Conservation (phyloP, 2,888 invertebrate genomes). For the Tanytarsus gracilentus region DNA sequence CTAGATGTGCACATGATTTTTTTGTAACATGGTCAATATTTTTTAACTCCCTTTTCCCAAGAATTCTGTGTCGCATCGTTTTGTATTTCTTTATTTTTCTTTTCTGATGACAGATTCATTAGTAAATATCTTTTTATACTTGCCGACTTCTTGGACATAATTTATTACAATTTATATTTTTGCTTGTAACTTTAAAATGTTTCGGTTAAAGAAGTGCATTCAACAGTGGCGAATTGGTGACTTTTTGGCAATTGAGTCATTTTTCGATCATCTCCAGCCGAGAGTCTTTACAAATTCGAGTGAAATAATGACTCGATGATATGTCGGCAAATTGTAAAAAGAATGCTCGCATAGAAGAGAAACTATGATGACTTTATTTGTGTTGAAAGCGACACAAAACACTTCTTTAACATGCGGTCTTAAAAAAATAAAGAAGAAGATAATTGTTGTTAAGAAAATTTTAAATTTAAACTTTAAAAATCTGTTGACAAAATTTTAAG, state of each 20-base stretch:
- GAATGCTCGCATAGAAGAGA: background rate
- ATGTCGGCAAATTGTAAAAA: background rate
- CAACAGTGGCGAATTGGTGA: slow-evolving; percentile 14
- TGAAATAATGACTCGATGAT: too few species aligned
- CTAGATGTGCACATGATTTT: slow-evolving; percentile 5
- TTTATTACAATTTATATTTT: slow-evolving; percentile 16
- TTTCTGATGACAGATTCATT: slow-evolving; percentile 25
- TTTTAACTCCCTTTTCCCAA: slow-evolving; percentile 5
- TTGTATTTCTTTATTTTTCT: slow-evolving; percentile 23
- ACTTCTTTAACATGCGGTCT: slow-evolving; percentile 13
- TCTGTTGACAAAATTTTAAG: too few species aligned
- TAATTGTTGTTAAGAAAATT: too few species aligned
- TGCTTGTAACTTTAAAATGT: slow-evolving; percentile 4
- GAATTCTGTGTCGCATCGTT: slow-evolving; percentile 10
- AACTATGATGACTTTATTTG: background rate
- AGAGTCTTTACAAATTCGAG: too few species aligned
- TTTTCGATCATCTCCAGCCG: background rate
- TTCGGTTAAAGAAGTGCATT: slow-evolving; percentile 3
- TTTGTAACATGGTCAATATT: slow-evolving; percentile 21
- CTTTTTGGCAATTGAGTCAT: slow-evolving; percentile 6
- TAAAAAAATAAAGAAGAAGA: too few species aligned
- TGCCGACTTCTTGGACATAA: slow-evolving; percentile 2
- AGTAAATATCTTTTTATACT: slow-evolving; percentile 19
- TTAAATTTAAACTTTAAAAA: too few species aligned
- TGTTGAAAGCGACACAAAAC: slow-evolving; percentile 17